Evolutionary conservation across 2,888 invertebrate genomes (phyloP).

Genomic region (Limnephilus rhombicus): DNA sequence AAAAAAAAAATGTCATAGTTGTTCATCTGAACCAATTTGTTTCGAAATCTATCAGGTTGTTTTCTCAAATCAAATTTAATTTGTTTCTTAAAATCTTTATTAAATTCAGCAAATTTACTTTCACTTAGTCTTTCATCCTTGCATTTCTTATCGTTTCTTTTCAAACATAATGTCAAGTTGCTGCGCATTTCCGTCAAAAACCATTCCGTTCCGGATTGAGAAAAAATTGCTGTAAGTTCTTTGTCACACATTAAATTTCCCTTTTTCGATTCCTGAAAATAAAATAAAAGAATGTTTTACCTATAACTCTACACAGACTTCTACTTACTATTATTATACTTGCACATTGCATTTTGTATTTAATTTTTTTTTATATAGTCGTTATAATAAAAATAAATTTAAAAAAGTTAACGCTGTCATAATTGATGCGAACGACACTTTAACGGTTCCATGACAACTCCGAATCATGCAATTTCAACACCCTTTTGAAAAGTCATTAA

Average conservation of each 20-base stretch:
- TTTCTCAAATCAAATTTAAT: background rate
- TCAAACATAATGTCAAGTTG: conserved; percentile 15
- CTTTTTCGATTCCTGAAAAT: conserved; percentile 4
- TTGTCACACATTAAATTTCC: background rate
- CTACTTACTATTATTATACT: too few species aligned
- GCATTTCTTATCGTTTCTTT: background rate
- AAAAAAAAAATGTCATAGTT: background rate
- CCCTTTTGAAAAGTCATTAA: too few species aligned
- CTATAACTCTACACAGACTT: background rate
- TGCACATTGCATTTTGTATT: too few species aligned
- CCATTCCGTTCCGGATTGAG: background rate
- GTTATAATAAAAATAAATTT: too few species aligned
- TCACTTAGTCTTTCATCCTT: background rate
- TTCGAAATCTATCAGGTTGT: background rate
- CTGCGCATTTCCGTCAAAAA: background rate
- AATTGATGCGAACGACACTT: background rate
- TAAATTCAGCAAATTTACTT: background rate
- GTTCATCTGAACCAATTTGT: background rate
- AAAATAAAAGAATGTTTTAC: background rate
- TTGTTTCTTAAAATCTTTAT: background rate
- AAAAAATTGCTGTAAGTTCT: background rate
- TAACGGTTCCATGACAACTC: too few species aligned
- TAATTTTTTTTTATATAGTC: too few species aligned
- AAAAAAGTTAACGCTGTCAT: background rate
- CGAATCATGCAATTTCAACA: too few species aligned